Conservation (phyloP, 2,113 vertebrate genomes). For the Spea bombifrons region DNA sequence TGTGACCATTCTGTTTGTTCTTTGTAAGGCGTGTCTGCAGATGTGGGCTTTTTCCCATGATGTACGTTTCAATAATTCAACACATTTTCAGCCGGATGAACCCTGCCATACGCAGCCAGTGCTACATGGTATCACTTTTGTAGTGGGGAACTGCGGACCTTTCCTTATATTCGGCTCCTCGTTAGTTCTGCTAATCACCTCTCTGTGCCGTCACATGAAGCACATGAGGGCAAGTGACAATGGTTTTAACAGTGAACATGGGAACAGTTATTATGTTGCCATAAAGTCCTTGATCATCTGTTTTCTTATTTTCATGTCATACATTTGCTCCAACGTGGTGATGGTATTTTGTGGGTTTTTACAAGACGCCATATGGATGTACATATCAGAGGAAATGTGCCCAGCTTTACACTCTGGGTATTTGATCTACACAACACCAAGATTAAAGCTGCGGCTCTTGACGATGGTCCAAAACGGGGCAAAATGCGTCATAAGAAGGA, state of each 20-base stretch:
- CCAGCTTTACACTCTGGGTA: neutral
- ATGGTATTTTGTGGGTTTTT: too few species aligned
- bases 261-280: neutral
- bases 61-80: too few species aligned
- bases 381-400: neutral
- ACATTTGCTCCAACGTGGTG: neutral
- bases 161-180: neutral
- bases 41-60: neutral
- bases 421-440: neutral
- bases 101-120: too few species aligned
- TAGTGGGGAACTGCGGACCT: neutral
- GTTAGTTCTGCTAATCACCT: neutral
- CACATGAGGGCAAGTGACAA: neutral
- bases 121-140: neutral
- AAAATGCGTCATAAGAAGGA: neutral
- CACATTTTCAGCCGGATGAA: too few species aligned
- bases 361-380: too few species aligned
- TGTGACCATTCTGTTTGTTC: neutral
- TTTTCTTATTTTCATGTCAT: neutral
- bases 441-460: neutral
- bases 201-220: neutral
- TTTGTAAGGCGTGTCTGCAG: neutral
- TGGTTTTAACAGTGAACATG: neutral
- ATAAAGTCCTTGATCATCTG: neutral
- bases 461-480: neutral